Evolutionary conservation across 2,888 invertebrate species (phyloP).

Genomic region (Pinctada fucata): DNA sequence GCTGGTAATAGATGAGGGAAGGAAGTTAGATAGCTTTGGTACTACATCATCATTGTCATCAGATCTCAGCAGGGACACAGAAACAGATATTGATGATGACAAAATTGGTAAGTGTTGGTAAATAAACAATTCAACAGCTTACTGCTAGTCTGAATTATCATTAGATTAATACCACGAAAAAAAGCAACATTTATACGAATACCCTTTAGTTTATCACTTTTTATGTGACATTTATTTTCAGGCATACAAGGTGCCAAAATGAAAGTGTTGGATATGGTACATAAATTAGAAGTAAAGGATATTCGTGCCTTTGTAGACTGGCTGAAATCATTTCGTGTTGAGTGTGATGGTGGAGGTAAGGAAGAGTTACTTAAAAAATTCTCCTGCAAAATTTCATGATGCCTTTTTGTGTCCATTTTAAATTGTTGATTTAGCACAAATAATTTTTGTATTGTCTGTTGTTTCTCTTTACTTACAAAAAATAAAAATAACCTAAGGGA

Average conservation of each 20-base stretch:
- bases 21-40: background rate
- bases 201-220: no score
- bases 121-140: no score
- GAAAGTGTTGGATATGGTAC: conserved; percentile 66
- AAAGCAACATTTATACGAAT: no score
- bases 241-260: conserved; percentile 65
- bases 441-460: no score
- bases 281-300: conserved; percentile 64
- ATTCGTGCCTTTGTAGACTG: conserved; percentile 69
- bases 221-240: no score
- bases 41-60: conserved; percentile 35
- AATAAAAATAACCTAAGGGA: no score
- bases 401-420: no score
- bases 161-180: no score
- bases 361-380: background rate
- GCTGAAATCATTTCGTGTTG: conserved; percentile 69
- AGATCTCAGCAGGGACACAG: conserved; percentile 25
- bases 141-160: no score
- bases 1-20: background rate
- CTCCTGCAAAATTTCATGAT: no score
- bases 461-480: no score
- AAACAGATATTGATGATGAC: conserved; percentile 20
- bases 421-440: no score
- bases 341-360: conserved; percentile 65
- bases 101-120: conserved; percentile 25